Evolutionary conservation across 2,888 invertebrate genomes (phyloP).

Genomic region (Steinernema carpocapsae): DNA sequence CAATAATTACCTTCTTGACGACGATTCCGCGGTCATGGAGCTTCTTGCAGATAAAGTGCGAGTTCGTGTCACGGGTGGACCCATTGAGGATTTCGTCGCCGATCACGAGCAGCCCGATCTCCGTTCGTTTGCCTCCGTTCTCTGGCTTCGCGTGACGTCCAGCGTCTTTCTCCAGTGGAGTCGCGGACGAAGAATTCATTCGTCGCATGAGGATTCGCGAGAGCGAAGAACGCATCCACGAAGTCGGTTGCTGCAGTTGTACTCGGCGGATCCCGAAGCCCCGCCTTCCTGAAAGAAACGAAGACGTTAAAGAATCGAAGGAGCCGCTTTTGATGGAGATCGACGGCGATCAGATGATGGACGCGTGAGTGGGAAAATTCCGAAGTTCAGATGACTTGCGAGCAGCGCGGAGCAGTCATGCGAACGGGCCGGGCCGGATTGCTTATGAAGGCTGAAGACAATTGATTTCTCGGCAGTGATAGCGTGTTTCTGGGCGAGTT

Average conservation of each 20-base stretch:
- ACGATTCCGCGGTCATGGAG: slow-evolving; percentile 76
- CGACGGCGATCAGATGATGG: background rate
- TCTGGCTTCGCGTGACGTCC: background rate
- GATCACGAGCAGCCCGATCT: slow-evolving; percentile 72
- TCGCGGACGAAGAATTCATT: slow-evolving; percentile 14
- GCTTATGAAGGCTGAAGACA: too few species aligned
- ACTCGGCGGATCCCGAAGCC: background rate
- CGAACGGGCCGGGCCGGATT: too few species aligned
- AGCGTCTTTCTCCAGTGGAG: background rate
- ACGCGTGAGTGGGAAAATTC: background rate
- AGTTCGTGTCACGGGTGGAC: slow-evolving; percentile 78
- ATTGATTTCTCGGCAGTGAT: too few species aligned
- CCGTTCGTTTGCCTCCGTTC: background rate
- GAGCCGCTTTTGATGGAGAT: background rate
- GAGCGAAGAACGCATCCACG: slow-evolving; percentile 10
- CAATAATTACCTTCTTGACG: slow-evolving; percentile 72
- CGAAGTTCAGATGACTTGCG: background rate
- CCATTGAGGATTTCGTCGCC: slow-evolving; percentile 82
- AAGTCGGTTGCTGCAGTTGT: background rate
- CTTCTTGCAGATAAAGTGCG: slow-evolving; percentile 75
- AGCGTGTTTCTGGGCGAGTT: too few species aligned
- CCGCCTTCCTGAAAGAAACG: background rate
- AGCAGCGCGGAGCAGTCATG: too few species aligned
- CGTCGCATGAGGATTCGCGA: background rate
- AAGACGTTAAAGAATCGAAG: background rate